Conservation (phyloP, 1,140 invertebrate genomes). For the Megathymus violae region DNA sequence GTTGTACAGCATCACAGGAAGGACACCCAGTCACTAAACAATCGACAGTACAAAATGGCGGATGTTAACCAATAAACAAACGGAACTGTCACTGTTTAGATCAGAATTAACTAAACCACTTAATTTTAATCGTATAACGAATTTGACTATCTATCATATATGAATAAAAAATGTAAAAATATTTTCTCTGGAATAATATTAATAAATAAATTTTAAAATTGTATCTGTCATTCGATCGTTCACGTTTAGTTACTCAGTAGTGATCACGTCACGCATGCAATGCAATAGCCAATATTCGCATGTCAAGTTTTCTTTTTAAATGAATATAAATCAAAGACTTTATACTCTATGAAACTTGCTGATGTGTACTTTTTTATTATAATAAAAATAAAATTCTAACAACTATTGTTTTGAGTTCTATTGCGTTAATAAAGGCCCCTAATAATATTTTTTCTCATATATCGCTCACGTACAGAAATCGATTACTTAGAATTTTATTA, state of each 20-base stretch:
- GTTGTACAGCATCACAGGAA: slow-evolving; percentile 73
- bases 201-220: slow-evolving; percentile 68
- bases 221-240: slow-evolving; percentile 76
- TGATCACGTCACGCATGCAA: slow-evolving; percentile 71
- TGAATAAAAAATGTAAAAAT: slow-evolving; percentile 75
- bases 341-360: slow-evolving; percentile 14
- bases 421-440: too few relatives aligned
- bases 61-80: slow-evolving; percentile 83
- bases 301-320: slow-evolving; percentile 53
- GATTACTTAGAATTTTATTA: too few relatives aligned
- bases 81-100: slow-evolving; percentile 71
- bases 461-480: too few relatives aligned
- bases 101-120: slow-evolving; percentile 54
- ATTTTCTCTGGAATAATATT: slow-evolving; percentile 63
- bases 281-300: slow-evolving; percentile 35
- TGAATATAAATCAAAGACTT: slow-evolving; percentile 29
- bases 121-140: slow-evolving; percentile 54
- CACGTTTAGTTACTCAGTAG: slow-evolving; percentile 62
- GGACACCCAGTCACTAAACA: slow-evolving; percentile 80
- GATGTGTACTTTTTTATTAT: slow-evolving; percentile 18
- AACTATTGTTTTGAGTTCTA: too few relatives aligned
- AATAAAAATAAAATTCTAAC: too few relatives aligned
- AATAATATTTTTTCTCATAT: too few relatives aligned
- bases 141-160: slow-evolving; percentile 58
- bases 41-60: slow-evolving; percentile 83